Base-by-base conservation (phyloP, 2,797 vertebrate genomes). In the Aplochiton taeniatus region DNA sequence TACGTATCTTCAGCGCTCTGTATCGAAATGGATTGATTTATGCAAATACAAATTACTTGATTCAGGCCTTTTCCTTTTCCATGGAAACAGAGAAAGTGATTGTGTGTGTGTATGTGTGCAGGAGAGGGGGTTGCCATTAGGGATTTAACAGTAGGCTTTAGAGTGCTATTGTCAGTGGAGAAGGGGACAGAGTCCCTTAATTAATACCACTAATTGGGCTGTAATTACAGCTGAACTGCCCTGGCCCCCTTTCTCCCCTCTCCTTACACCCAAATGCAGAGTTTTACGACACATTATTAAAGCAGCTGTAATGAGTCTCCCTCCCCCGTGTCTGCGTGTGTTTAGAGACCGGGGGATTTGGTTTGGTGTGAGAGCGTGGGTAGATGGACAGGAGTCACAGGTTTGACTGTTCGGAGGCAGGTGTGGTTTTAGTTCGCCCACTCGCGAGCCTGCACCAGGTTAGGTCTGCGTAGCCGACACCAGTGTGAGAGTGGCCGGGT, bases 121-220 rank as follows among this genome's bases (percentile, higher is more conserved):
- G 1, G 42, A 48, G 66, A 51, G 9, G 42, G 12, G 61, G 59
- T 49, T 47, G 46, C 18, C 52, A 48, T 56, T n/a, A 66, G 67
- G 68, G 70, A 68, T 79, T 77, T 77, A 77, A 63, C 63, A 73
- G 62, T 69, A 75, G 68, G 63, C 20, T 19, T 49, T 48, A 51
- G 54, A 44, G 65, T 49, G 56, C 58, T 48, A 56, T 77, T 79
- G 76, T 78, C 70, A 69, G 41, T 43, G 68, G 58, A 61, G 56
- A 66, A 65, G 45, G 63, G 73, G 80, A 76, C 43, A 76, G 72
- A 77, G 72, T 63, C 61, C 65, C 74, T 78, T 85, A 82, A 85
- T 87, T 81, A 86, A 73, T 72, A 66, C 76, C 62, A 59, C 77
- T 82, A 84, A 84, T 84, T 77, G 73, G 68, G 59, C 74, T 76